Evolutionary conservation across 2,797 vertebrate species (phyloP), one percentile per base, ranked within the genome.

Genomic region (Remorina albescens): DNA sequence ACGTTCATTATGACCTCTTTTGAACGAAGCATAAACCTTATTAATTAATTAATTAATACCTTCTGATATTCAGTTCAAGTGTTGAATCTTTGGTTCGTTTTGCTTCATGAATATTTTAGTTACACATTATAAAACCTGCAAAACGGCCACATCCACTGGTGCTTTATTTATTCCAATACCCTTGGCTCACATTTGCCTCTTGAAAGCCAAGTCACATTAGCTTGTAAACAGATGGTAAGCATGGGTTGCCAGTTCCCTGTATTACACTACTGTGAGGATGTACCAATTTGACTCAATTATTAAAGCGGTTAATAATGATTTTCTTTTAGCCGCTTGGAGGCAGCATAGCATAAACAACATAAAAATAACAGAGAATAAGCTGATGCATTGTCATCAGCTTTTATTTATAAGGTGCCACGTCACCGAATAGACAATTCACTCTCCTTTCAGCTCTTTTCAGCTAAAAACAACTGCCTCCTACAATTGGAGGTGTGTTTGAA

Each of bases 41-140:
- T n/a, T n/a, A n/a, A n/a, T n/a, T n/a, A n/a, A n/a, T n/a, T n/a
- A n/a, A n/a, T n/a, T n/a, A n/a, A n/a, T n/a, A n/a, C n/a, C n/a
- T n/a, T n/a, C n/a, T n/a, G n/a, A 37, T 28, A 18, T 46, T n/a
- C 28, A 12, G 37, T 39, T 58, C 26, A 57, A 63, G 28, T 2
- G 32, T 21, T 50, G 8, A 50, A 15, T 15, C 8, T 57, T 74
- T 65, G 55, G 28, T 59, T 71, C 42, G 76, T 81, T 74, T 77
- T 69, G 42, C 37, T 12, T 84, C 34, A 76, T 86, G 44, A 81
- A 81, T 86, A 81, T 61, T 86, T 76, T 54, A 83, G 72, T 34
- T 53, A 16, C 56, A 73, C 28, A 51, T 55, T 26, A 36, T 19
- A 67, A 83, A 85, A 77, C 63, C 68, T 58, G 36, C 37, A 69